phyloP scores from a whole-genome alignment of 2,888 invertebrate genomes.

The Drosophila paramelanica region DNA sequence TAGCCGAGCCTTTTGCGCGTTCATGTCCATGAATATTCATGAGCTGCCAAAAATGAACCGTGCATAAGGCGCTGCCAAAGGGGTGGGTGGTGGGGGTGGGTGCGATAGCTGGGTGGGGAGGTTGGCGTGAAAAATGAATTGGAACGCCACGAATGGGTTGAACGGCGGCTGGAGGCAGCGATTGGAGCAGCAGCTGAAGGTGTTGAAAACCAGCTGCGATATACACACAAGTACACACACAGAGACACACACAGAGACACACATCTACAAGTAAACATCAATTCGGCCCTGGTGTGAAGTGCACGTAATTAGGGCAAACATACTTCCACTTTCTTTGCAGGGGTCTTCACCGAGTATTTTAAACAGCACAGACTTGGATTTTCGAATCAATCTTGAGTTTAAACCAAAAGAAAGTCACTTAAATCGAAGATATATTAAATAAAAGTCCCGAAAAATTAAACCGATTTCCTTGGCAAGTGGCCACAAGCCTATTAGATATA shows the following conservation, averaged over 20 bases:
- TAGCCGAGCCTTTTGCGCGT: conserved; percentile 67
- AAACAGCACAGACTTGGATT: too few relatives aligned
- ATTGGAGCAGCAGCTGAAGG: conserved; percentile 31
- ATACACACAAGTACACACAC: too few relatives aligned
- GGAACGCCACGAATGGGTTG: conserved; percentile 67
- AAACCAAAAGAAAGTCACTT: too few relatives aligned
- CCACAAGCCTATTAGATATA: too few relatives aligned
- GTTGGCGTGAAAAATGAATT: conserved; percentile 65
- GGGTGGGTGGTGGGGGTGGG: conserved; percentile 8
- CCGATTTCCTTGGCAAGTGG: too few relatives aligned
- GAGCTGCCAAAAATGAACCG: conserved; percentile 75
- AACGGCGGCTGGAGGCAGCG: conserved; percentile 7
- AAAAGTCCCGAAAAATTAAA: too few relatives aligned
- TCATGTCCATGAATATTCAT: conserved; percentile 85
- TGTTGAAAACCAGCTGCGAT: conserved; percentile 36
- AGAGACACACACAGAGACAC: background rate
- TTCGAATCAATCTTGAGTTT: too few relatives aligned
- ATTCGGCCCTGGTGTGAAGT: conserved; percentile 15
- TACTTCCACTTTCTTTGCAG: background rate
- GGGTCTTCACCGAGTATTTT: background rate
- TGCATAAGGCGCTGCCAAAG: conserved; percentile 50
- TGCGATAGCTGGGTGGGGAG: background rate
- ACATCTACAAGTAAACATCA: background rate
- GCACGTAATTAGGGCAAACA: conserved; percentile 20
- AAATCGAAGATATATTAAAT: too few relatives aligned